Evolutionary conservation across 2,888 invertebrate species (phyloP), one percentile per base, ranked within the genome.

Genomic region (Apodemia duryi): DNA sequence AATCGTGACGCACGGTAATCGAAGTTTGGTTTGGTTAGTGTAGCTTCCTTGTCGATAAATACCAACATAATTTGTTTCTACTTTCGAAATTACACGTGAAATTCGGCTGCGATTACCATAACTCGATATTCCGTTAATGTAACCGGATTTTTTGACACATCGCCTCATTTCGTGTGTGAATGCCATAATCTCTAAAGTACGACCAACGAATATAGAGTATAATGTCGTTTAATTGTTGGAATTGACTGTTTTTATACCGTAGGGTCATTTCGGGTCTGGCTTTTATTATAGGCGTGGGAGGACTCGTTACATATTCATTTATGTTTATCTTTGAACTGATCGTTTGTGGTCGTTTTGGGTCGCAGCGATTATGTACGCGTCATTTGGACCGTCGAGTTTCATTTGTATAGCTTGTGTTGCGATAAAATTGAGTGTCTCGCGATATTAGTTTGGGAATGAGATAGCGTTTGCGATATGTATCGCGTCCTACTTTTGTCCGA

Each of bases 51-150:
- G 75, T 74, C 77, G 79, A 80, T 80, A 67, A 67, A 64, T 78
- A 79, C 78, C 81, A 74, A 79, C 79, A 77, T 74, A 78, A 84
- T 82, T 76, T 77, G 82, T 81, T 81, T 83, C 86, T 79, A 84
- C 88, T 88, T 88, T 88, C 84, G 80, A 85, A 87, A 84, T 80
- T 78, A 79, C 51, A 51, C 82, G 82, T 86, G 83, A 90, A 90
- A 88, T 89, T 91, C 88, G 90, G 86, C 85, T 86, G 75, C 79
- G 78, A 90, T 91, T 89, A 89, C 82, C 91, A 91, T 91, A 90
- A 91, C 91, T 88, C 85, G 91, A 88, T 78, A 86, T 86, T 81
- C 91, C 91, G 90, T 90, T 91, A 89, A 84, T 88, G 88, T 86
- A 88, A 89, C 86, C 86, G 85, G 86, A 82, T 84, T 85, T 75